Evolutionary conservation across 2,888 invertebrate genomes (phyloP), one percentile per base, ranked within the genome.

Genomic region (Euzetes globulus): DNA sequence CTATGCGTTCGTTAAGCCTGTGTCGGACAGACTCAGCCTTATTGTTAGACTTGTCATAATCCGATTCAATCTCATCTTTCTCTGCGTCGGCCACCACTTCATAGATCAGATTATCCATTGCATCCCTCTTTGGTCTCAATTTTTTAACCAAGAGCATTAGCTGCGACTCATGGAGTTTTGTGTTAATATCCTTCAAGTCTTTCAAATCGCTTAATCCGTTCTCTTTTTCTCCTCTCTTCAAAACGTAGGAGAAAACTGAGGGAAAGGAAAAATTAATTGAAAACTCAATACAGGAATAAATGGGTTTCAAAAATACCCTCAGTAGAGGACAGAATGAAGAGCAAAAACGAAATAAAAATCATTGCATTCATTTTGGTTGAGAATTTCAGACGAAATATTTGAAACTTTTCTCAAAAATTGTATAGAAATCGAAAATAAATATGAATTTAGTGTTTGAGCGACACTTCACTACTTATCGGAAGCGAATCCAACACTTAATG

Each of bases 91-190:
- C 60, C 33, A 73, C 33, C 29, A 73, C 22, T 65, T 73, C 73
- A 22, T 73, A 73, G 29, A 73, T 73, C 7, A 73, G 63, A n/a
- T 73, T 37, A 50, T 73, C 73, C 73, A 73, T 73, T 50, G 25
- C 71, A 29, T 63, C 63, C 13, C 63, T 19, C 25, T 63, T 63
- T 29, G 63, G 63, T 17, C 63, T 19, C 33, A 13, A 33, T 17
- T 29, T 27, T 17, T 63, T 63, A 6, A 63, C n/a, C 27, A 63
- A 29, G 11, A 29, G 27, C 27, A 63, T 29, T 1, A 63, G 2
- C 9, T 63, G 63, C 29, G 27, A 17, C 29, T 63, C 63, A 15
- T 63, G 33, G 5, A 63, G n/a, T 63, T 63, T 63, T n/a, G 11
- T 29, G 17, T 63, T 63, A 17, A 63, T 63, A 2, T 58, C 22